phyloP scores from a whole-genome alignment of 2,113 vertebrate species.

The Melierax canorus region DNA sequence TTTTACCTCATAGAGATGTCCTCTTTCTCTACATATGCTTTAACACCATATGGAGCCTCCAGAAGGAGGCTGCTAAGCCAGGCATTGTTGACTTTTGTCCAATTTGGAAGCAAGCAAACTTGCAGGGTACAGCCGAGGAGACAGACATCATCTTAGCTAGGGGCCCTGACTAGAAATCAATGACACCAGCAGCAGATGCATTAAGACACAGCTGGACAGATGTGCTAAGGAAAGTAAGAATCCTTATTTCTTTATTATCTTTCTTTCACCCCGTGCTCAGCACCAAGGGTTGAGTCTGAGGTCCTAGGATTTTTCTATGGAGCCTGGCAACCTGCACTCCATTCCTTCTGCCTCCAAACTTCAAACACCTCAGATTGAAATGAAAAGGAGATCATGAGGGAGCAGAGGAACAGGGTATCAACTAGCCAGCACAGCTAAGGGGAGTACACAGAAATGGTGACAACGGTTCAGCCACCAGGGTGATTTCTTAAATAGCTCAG shows the following conservation, averaged over 20 bases:
- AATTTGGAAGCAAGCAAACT: background rate
- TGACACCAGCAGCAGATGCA: background rate
- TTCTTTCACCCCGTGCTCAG: background rate
- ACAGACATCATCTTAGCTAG: background rate
- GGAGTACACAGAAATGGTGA: background rate
- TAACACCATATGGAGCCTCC: background rate
- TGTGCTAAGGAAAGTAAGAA: background rate
- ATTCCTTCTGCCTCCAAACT: background rate
- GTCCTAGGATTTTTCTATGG: background rate
- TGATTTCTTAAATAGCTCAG: conserved; percentile 8
- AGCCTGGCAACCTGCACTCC: background rate
- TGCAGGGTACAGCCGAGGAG: background rate
- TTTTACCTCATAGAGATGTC: background rate
- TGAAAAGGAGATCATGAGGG: background rate
- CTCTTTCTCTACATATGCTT: background rate
- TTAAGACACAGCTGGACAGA: background rate
- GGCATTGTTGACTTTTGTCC: background rate
- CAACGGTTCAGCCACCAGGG: background rate
- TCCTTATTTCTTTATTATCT: background rate
- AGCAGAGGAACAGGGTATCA: background rate
- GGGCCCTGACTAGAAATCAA: background rate
- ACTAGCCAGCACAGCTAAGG: background rate
- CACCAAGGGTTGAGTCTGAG: background rate
- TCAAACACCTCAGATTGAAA: background rate
- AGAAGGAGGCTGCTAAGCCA: background rate